A percentile compares a stretch with the other conserved stretches of the same genome.
Conservation (phyloP, 2,113 vertebrate genomes). For the Chaetorhynchus papuensis region DNA sequence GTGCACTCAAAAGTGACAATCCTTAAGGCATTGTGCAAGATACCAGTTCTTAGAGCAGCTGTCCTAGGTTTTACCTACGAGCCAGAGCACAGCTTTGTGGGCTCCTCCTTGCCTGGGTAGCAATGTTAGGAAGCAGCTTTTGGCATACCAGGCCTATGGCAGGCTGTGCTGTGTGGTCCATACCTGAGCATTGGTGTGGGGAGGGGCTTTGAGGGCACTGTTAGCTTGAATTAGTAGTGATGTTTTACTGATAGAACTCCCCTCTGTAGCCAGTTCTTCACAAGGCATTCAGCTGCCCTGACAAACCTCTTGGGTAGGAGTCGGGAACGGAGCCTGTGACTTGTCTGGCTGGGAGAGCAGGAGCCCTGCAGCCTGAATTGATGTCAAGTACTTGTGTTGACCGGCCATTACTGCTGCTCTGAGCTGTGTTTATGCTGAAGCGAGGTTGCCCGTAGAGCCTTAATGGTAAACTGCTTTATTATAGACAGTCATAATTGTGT, state of each 20-base stretch:
- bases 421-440: neutral
- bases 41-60: neutral
- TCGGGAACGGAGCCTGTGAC: neutral
- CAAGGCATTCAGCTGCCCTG: neutral
- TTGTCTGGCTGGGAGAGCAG: neutral
- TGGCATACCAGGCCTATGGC: rapidly evolving
- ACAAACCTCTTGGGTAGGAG: neutral
- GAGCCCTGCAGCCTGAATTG: neutral
- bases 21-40: rapidly evolving
- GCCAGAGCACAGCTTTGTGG: neutral
- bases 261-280: neutral
- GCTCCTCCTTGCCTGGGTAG: neutral
- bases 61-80: neutral
- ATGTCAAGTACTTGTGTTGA: neutral
- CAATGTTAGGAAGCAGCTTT: neutral
- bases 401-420: neutral
- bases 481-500: neutral
- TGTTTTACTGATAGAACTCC: neutral
- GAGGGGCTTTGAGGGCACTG: neutral
- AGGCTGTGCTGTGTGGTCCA: neutral
- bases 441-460: neutral
- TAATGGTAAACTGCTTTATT: neutral
- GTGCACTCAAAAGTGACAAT: rapidly evolving
- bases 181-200: neutral
- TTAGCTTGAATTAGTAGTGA: neutral